These are phyloP conservation scores for Ariopsis seemanni DNA, from an alignment of 2,113 vertebrate species.

Conservation along the genomic window DNA sequence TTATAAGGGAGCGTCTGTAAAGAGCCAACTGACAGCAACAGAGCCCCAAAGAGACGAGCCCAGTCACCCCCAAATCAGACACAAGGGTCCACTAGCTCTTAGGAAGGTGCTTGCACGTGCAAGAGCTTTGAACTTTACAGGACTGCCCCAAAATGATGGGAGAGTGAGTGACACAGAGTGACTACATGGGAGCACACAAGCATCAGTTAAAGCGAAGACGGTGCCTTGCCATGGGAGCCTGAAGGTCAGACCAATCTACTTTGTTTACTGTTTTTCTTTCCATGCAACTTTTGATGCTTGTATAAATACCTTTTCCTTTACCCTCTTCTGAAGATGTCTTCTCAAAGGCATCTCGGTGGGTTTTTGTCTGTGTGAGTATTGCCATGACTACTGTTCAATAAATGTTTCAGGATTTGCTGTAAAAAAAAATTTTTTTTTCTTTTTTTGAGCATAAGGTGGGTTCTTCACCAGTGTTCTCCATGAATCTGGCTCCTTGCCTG, in stretches of 20 bases:
- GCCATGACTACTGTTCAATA: constrained; percentile 43
- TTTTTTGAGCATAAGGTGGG: constrained; percentile 72
- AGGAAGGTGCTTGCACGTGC: constrained; percentile 87
- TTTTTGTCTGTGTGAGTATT: constrained; percentile 61
- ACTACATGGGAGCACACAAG: constrained; percentile 72
- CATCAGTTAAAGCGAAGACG: constrained; percentile 86
- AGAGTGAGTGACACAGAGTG: constrained; percentile 67
- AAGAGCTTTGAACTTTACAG: constrained; percentile 98
- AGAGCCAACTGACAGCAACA: constrained; percentile 67
- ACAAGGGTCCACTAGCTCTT: constrained; percentile 74
- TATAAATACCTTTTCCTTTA: constrained; percentile 51
- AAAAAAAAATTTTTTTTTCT: constrained; percentile 49
- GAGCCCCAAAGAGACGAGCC: constrained; percentile 60
- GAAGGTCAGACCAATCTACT: constrained; percentile 99
- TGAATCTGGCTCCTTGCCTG: constrained; percentile 66
- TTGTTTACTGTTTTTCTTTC: constrained; percentile 86
- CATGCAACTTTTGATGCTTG: constrained; percentile 75
- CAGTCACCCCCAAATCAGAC: constrained; percentile 69
- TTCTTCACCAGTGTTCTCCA: constrained; percentile 66
- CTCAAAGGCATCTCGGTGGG: constrained; percentile 57
- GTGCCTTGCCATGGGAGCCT: constrained; percentile 89
- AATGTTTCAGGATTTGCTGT: constrained; percentile 52
- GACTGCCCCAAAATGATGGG: constrained; percentile 76
- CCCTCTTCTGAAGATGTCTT: constrained; percentile 57
- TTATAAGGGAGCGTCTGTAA: constrained; percentile 66